Evolutionary conservation across 1,140 invertebrate species (phyloP), one percentile per base, ranked within the genome.

Genomic region (Drosophila eugracilis): DNA sequence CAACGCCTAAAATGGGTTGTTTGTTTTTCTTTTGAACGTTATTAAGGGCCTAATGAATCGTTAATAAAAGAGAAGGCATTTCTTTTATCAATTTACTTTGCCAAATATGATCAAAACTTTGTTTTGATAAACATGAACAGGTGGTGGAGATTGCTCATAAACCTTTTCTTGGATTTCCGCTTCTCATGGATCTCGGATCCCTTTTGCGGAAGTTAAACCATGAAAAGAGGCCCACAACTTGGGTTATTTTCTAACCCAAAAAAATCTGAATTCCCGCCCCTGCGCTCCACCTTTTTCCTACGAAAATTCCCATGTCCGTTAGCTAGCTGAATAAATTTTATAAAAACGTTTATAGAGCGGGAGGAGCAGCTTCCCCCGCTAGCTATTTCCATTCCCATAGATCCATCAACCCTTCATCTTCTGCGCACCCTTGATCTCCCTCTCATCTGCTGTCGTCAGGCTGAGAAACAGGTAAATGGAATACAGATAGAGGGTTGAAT

Each of bases 371-470:
- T 45, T n/a, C n/a, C n/a, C n/a, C n/a, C n/a, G n/a, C n/a, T n/a
- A n/a, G n/a, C n/a, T n/a, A n/a, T n/a, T 32, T 57, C 17, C 24
- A 28, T 47, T 47, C 44, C 44, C 44, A 47, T 24, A 26, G 22
- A 45, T 47, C 39, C 54, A 60, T 45, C 60, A 65, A 65, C 60
- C 60, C 60, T 65, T 65, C 55, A 55, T 55, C 60, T 65, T 65
- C 55, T 65, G 39, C 14, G 60, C 60, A 65, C 60, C 60, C 60
- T 65, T 32, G 55, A 60, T 60, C 55, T 36, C 36, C 37, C 5
- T 36, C 34, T 36, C 34, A 12, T 32, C 30, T 4, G 2, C 30
- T 59, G 39, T 17, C 45, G 39, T 63, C 41, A 32, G 24, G 15
- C 32, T 5, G 24, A 9, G 4, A 15, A 62, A 37, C 60, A 65